Conservation (phyloP, 2,888 invertebrate genomes). For the Eristalis intricaria region DNA sequence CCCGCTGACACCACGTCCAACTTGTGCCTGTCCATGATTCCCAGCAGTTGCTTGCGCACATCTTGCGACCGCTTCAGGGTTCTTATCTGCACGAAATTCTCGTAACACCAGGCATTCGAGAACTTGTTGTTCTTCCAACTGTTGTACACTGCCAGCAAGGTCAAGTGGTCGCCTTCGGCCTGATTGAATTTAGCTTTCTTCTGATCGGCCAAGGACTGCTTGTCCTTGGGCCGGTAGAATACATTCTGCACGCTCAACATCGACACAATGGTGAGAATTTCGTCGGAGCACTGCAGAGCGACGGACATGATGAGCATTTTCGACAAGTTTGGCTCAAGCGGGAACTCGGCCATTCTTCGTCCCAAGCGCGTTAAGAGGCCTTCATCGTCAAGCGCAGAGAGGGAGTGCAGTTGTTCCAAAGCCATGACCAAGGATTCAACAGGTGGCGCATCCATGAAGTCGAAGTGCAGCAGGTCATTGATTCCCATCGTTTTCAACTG, state of each 20-base stretch:
- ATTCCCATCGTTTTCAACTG: constrained; percentile 99
- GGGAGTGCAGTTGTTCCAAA: constrained; percentile 96
- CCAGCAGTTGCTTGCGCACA: constrained; percentile 97
- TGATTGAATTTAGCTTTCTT: constrained; percentile 99
- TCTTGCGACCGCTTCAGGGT: constrained; percentile 98
- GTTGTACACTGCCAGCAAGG: constrained; percentile 98
- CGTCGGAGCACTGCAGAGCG: constrained; percentile 97
- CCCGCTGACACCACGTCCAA: constrained; percentile 98
- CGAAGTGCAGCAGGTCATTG: constrained; percentile 98
- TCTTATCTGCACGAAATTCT: constrained; percentile 98
- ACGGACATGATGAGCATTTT: constrained; percentile 99
- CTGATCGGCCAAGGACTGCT: constrained; percentile 98
- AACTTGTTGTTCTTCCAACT: constrained; percentile 99
- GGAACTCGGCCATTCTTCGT: constrained; percentile 98
- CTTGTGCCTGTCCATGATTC: constrained; percentile 98
- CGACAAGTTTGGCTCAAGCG: constrained; percentile 97
- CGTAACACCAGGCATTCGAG: constrained; percentile 99
- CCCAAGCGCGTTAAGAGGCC: constrained; percentile 92
- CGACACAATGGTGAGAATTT: constrained; percentile 98
- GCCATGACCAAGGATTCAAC: constrained; percentile 99
- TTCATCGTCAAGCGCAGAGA: constrained; percentile 98
- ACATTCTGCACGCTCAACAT: constrained; percentile 99
- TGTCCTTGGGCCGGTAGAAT: constrained; percentile 97
- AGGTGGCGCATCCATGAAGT: constrained; percentile 99
- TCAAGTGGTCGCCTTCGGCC: constrained; percentile 98